phyloP scores from a whole-genome alignment of 2,113 vertebrate genomes.

The Corythornis vintsioides region DNA sequence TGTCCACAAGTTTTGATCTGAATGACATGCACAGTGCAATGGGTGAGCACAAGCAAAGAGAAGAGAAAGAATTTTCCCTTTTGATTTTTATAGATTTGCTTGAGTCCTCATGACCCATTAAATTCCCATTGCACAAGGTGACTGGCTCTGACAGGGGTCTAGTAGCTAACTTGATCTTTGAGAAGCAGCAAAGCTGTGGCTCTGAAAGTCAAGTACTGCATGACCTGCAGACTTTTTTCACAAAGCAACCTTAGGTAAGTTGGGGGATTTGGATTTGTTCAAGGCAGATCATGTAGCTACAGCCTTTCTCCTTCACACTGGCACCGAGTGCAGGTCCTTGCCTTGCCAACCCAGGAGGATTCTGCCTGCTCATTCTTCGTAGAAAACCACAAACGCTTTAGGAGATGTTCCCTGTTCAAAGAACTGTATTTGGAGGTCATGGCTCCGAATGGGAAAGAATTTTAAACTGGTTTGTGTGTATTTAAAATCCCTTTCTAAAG shows the following conservation, averaged over 20 bases:
- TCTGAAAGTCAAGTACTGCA: background rate
- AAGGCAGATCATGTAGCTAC: background rate
- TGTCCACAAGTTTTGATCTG: background rate
- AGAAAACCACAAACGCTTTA: background rate
- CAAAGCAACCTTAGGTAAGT: background rate
- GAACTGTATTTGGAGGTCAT: background rate
- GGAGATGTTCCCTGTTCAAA: background rate
- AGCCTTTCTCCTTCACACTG: background rate
- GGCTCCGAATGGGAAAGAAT: background rate
- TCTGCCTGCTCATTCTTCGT: background rate
- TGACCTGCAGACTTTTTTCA: background rate
- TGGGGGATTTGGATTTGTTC: background rate
- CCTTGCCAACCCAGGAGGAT: background rate
- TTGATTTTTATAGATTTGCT: background rate
- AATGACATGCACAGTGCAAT: background rate
- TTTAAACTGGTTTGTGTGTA: background rate
- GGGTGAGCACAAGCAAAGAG: background rate
- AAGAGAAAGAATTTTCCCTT: background rate
- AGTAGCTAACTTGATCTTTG: background rate
- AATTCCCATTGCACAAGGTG: background rate
- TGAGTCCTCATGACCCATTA: background rate
- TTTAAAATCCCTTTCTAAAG: background rate
- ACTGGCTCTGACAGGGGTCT: background rate
- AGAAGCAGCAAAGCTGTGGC: background rate
- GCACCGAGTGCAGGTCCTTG: background rate